Conservation (phyloP, 2,113 vertebrate species). For the Corydoras sp. region DNA sequence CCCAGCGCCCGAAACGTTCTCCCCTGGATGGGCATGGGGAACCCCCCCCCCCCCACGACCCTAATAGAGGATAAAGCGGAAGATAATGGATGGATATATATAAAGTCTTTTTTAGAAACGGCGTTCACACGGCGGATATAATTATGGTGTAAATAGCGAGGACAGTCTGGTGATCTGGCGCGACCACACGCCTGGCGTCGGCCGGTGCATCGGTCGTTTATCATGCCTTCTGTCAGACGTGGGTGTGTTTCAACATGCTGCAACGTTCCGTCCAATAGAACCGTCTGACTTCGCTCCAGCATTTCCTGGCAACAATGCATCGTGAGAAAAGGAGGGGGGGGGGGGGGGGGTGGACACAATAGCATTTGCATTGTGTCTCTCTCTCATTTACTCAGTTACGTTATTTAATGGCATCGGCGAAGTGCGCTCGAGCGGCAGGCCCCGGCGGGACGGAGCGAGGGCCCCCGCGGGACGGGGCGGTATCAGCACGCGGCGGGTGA, state of each 20-base stretch:
- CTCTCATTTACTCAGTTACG: no score
- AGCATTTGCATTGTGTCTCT: no score
- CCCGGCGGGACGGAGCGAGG: slow-evolving; percentile 24
- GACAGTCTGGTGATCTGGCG: slow-evolving; percentile 10
- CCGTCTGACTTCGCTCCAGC: slow-evolving; percentile 10
- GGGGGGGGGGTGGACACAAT: slow-evolving; percentile 11
- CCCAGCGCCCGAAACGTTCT: no score
- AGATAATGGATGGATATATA: neutral
- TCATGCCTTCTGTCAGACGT: slow-evolving; percentile 38
- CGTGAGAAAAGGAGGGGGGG: slow-evolving; percentile 6
- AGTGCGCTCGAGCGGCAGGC: slow-evolving; percentile 26
- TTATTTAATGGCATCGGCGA: slow-evolving; percentile 10
- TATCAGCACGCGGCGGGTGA: slow-evolving; percentile 34
- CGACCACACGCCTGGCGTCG: slow-evolving; percentile 19
- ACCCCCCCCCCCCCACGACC: no score
- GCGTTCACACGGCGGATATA: no score
- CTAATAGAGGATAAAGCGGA: no score
- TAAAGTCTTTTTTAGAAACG: neutral
- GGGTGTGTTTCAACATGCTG: slow-evolving; percentile 38
- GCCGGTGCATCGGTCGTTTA: slow-evolving; percentile 28
- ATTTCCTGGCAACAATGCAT: slow-evolving; percentile 8
- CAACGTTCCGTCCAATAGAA: slow-evolving; percentile 25
- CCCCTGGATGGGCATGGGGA: no score
- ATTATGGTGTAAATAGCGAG: no score
- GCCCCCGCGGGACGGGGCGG: slow-evolving; percentile 21